Base-by-base conservation (phyloP, 2,888 invertebrate species). In the Lutraria lutraria region DNA sequence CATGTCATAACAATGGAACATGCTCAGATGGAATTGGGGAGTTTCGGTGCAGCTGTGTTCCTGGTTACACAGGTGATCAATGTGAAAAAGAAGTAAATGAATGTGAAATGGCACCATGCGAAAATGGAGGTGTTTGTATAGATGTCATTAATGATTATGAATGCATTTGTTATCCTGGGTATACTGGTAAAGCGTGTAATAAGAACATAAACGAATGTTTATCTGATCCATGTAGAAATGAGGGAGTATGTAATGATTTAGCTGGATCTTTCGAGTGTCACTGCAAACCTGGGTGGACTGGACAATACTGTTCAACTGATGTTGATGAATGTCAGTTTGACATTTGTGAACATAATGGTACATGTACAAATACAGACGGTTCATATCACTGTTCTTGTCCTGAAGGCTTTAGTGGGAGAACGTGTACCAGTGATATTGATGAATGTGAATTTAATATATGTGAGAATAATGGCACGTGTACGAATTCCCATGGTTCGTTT, bases 341-440 rank as follows among this genome's bases (percentile, higher is more conserved):
- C 10, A 85, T 89, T 21, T 92, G 92, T 82, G 53, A 79, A 52
- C 83, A 85, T 31, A 84, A 86, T 12, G 83, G 60, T 1, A 43
- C 88, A 6, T 92, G 92, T 60, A n/a, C 88, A 43, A 92, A 92
- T 76, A 88, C 90, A 16, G 83, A 87, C 53, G 92, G 92, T 21
- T 97, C 97, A 88, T 99, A 98, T 97, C 98, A 98, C 96, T 91
- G 91, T 31, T 87, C 60, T 21, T 91, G 91, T 63, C 19, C 25
- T n/a, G n/a, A 34, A 6, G 91, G 89, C 15, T 91, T 82, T 72
- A 72, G 52, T n/a, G 91, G 91, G 13, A 52, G 72, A 31, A 88
- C 80, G 60, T 91, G 91, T 72, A 89, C 89, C 13, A 63, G 52
- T 25, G 89, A 92, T 68, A 86, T 89, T 72, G 83, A 93, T 63